Conservation (phyloP, 2,113 vertebrate species). For the Xerus inauris region DNA sequence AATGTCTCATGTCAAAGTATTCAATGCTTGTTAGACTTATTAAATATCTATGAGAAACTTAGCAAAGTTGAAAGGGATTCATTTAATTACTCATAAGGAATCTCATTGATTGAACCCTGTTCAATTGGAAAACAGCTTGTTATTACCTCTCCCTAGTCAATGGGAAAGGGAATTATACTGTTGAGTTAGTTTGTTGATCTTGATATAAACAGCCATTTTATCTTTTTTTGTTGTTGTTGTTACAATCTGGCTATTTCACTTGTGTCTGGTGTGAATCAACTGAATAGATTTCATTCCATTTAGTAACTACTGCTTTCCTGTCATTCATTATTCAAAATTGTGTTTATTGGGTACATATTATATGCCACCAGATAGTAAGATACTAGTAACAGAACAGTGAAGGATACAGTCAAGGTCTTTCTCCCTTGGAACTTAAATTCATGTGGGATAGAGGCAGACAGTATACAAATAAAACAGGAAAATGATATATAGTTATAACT, state of each 20-base stretch:
- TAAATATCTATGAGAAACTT: neutral
- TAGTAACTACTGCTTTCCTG: neutral
- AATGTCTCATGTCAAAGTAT: neutral
- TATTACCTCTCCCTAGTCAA: neutral
- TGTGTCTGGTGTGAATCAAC: neutral
- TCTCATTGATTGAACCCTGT: neutral
- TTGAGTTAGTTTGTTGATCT: neutral
- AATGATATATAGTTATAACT: neutral
- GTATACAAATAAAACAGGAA: neutral
- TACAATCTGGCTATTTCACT: neutral
- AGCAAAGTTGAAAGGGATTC: neutral
- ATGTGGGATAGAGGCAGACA: neutral
- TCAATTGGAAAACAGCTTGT: neutral
- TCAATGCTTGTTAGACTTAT: neutral
- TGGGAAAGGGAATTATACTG: neutral
- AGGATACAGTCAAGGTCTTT: neutral
- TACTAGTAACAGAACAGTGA: neutral
- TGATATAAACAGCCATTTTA: slow-evolving; percentile 37
- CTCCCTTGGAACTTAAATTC: neutral
- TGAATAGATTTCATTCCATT: neutral
- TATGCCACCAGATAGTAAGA: neutral
- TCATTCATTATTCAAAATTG: neutral
- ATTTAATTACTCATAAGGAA: slow-evolving; percentile 9
- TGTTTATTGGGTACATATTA: neutral
- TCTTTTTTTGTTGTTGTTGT: neutral